Percentiles rank a stretch among this genome's conserved stretches.
phyloP scores from a whole-genome alignment of 2,797 vertebrate species.

The Galagoides demidoff region DNA sequence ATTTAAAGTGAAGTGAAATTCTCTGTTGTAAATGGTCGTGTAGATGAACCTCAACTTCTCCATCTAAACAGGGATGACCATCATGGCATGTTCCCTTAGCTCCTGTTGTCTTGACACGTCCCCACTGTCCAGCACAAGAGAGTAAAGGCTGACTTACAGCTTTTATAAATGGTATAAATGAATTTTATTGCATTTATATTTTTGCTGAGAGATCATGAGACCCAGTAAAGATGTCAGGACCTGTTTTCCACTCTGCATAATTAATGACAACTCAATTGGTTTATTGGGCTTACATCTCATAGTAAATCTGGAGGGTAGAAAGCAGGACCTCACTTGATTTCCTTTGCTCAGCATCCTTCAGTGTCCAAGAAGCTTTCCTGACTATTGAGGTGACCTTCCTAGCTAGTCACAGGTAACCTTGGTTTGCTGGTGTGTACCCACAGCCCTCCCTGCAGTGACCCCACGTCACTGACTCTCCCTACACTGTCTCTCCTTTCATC shows the following conservation, averaged over 20 bases:
- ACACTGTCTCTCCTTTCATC: neutral
- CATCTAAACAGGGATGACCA: neutral
- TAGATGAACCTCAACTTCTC: neutral
- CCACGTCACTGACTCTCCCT: neutral
- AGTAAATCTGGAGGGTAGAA: neutral
- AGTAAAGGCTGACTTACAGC: neutral
- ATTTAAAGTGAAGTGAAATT: constrained; percentile 31
- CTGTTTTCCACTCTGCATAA: constrained; percentile 21
- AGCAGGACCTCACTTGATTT: neutral
- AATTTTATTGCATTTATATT: neutral
- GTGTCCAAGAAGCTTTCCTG: neutral
- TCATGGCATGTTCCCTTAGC: neutral
- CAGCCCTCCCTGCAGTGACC: neutral
- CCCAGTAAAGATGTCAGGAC: neutral
- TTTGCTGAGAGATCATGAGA: neutral
- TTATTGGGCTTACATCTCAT: neutral
- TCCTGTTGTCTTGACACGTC: neutral
- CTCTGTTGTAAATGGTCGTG: neutral
- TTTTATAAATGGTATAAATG: neutral
- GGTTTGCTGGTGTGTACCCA: neutral
- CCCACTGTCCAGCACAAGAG: neutral
- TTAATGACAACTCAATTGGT: neutral
- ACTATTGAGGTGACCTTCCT: neutral
- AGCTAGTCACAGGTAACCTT: neutral
- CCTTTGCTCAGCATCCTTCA: neutral